A percentile compares a stretch with the other conserved stretches of the same genome.
Evolutionary conservation across 1,140 invertebrate genomes (phyloP).

Genomic region (Penaeus indicus): DNA sequence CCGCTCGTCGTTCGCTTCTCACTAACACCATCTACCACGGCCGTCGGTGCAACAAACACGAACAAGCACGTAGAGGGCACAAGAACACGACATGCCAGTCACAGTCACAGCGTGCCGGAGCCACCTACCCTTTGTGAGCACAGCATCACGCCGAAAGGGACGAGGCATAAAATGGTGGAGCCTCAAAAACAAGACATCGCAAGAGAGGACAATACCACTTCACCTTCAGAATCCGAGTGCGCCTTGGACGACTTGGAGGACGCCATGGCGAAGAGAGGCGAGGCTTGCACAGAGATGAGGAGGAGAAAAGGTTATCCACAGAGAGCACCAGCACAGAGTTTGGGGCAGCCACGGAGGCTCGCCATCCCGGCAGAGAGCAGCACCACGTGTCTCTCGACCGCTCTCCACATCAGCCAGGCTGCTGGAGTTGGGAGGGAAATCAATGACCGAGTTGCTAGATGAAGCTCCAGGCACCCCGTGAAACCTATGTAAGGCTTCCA

Average conservation of each 20-base stretch:
- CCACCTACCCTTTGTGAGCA: constrained; percentile 38
- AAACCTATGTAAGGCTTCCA: constrained; percentile 57
- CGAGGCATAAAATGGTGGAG: constrained; percentile 52
- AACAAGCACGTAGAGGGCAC: no score
- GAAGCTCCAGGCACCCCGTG: constrained; percentile 60
- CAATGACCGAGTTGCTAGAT: constrained; percentile 64
- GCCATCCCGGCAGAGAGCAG: constrained; percentile 64
- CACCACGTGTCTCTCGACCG: constrained; percentile 60
- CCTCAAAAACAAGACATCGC: constrained; percentile 4
- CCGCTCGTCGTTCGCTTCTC: no score
- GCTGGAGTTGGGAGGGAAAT: constrained; percentile 64
- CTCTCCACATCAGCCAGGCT: constrained; percentile 61
- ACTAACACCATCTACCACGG: no score
- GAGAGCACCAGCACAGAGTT: constrained; percentile 48
- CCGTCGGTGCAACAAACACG: no score
- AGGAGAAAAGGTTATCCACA: constrained; percentile 41
- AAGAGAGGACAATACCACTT: constrained; percentile 46
- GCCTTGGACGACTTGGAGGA: constrained; percentile 38
- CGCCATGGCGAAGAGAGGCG: constrained; percentile 45
- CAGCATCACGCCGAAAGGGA: constrained; percentile 19
- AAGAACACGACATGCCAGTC: no score
- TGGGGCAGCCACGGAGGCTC: constrained; percentile 55
- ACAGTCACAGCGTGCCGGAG: no score
- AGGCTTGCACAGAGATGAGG: not conserved
- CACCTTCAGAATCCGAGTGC: constrained; percentile 58